These are phyloP conservation scores for Lasioglossum leucozonium DNA, from an alignment of 2,888 invertebrate genomes.

Conservation along the genomic window DNA sequence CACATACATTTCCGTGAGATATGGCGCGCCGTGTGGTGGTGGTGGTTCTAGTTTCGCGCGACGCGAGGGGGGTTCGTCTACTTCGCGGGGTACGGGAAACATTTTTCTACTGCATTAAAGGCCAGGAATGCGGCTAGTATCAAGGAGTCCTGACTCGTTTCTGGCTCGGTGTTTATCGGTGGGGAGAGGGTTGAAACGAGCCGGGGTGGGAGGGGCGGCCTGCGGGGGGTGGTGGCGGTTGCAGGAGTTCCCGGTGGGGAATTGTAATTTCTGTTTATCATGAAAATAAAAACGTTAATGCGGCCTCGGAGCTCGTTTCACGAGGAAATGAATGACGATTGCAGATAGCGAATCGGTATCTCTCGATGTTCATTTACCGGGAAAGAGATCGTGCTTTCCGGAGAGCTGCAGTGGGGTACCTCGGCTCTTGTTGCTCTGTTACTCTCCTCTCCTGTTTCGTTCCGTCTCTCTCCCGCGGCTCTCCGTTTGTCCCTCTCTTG, in stretches of 20 bases:
- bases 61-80: conserved; percentile 30
- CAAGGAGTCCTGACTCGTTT: conserved; percentile 34
- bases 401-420: conserved; percentile 22
- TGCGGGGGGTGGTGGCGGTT: background rate
- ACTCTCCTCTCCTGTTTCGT: background rate
- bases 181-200: background rate
- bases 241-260: conserved; percentile 4
- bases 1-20: conserved; percentile 68
- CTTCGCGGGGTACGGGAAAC: conserved; percentile 59
- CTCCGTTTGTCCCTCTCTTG: background rate
- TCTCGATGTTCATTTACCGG: conserved; percentile 55
- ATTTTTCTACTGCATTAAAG: conserved; percentile 71
- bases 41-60: conserved; percentile 5
- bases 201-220: background rate
- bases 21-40: conserved; percentile 55
- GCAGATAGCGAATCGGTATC: conserved; percentile 52
- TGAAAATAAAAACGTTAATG: conserved; percentile 61
- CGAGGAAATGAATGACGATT: conserved; percentile 53
- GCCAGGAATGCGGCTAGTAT: conserved; percentile 62
- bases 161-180: conserved; percentile 42
- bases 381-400: conserved; percentile 38
- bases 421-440: background rate
- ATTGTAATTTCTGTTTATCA: conserved; percentile 53
- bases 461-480: background rate
- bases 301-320: conserved; percentile 38